Conservation (phyloP, 2,888 invertebrate species). For the Monochamus alternatus region DNA sequence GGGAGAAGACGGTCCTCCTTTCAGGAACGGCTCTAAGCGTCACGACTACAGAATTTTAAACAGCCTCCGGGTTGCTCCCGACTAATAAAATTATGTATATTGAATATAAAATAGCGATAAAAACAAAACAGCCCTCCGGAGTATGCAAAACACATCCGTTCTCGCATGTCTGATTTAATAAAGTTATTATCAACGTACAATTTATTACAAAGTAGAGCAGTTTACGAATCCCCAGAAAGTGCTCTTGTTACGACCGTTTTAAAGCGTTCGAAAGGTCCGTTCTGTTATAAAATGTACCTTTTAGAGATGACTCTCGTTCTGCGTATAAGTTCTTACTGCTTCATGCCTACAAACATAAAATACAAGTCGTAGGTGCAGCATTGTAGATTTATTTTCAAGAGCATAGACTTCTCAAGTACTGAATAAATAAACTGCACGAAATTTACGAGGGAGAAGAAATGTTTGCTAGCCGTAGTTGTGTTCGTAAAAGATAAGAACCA, state of each 20-base stretch:
- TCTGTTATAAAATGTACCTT: neutral
- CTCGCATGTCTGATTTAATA: conserved; percentile 28
- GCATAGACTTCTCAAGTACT: neutral
- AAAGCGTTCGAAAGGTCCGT: neutral
- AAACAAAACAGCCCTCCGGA: conserved; percentile 16
- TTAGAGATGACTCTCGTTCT: neutral
- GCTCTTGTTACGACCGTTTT: neutral
- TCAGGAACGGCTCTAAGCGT: neutral
- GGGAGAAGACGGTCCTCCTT: neutral
- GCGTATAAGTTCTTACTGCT: neutral
- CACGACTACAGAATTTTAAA: conserved; percentile 21
- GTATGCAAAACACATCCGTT: conserved; percentile 31
- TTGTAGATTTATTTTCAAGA: neutral
- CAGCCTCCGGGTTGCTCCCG: neutral
- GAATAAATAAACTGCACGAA: neutral
- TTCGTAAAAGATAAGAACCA: neutral
- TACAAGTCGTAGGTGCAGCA: neutral
- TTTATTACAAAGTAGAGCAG: conserved; percentile 11
- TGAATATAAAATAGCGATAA: conserved; percentile 28
- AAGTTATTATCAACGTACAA: conserved; percentile 14
- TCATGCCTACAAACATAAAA: neutral
- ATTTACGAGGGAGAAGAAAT: neutral
- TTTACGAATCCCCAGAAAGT: neutral
- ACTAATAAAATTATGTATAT: conserved; percentile 33
- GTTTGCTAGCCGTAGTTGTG: neutral